These are phyloP conservation scores for Cryptocephalus moraei DNA, from an alignment of 2,888 invertebrate genomes.

Conservation along the genomic window DNA sequence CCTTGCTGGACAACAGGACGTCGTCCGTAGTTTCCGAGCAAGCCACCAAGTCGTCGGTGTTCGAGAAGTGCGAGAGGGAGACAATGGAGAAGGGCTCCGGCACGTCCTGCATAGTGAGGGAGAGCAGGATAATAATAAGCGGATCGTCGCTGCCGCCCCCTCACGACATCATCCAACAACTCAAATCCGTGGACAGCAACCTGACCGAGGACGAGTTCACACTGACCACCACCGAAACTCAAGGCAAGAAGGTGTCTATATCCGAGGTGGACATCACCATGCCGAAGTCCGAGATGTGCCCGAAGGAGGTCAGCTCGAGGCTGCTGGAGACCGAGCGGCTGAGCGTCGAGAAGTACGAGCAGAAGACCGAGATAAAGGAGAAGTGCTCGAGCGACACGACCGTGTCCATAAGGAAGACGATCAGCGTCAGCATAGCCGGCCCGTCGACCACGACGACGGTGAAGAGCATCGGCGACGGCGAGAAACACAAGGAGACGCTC, in stretches of 20 bases:
- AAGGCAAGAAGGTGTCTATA: conserved; percentile 22
- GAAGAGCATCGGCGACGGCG: conserved; percentile 1
- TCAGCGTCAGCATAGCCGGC: conserved; percentile 10
- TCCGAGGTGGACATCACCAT: conserved; percentile 15
- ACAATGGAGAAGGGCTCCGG: conserved; percentile 10
- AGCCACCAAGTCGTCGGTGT: conserved; percentile 1
- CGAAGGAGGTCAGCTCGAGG: conserved; percentile 7
- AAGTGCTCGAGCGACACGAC: no score
- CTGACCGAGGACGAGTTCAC: neutral
- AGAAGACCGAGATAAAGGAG: conserved; percentile 10
- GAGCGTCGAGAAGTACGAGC: conserved; percentile 5
- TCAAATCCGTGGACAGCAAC: no score
- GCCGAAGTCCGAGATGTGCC: conserved; percentile 12
- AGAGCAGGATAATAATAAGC: neutral
- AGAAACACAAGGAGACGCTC: conserved; percentile 22
- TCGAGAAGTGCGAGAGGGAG: conserved; percentile 19
- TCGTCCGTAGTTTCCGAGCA: neutral
- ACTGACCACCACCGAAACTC: conserved; percentile 1
- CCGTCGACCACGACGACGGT: neutral
- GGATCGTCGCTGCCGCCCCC: neutral
- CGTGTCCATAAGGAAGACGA: conserved; percentile 6
- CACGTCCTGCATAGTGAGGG: neutral
- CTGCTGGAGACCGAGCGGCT: neutral
- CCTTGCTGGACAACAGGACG: neutral
- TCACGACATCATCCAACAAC: neutral